phyloP scores from a whole-genome alignment of 2,113 vertebrate species.

The Fregetta grallaria region DNA sequence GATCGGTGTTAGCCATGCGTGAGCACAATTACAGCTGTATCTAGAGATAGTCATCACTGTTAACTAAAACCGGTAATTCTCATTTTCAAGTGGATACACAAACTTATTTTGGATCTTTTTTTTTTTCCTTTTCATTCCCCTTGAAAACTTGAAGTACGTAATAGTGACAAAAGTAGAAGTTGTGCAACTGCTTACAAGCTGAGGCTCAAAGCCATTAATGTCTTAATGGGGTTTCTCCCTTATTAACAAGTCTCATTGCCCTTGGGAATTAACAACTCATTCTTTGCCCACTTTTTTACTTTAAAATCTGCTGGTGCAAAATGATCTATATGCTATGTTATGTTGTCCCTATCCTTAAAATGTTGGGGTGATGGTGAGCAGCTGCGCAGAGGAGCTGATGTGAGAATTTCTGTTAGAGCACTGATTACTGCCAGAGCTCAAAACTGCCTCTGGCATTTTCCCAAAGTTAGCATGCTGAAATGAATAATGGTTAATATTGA shows the following conservation, averaged over 20 bases:
- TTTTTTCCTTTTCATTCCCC: background rate
- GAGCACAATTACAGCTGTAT: background rate
- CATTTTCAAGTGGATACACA: background rate
- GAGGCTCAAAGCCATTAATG: background rate
- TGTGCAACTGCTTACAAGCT: constrained; percentile 35
- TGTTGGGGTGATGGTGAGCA: background rate
- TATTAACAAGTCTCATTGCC: constrained; percentile 4
- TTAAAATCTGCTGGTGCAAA: background rate
- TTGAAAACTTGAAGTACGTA: background rate
- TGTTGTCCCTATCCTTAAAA: background rate
- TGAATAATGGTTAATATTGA: background rate
- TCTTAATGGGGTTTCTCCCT: constrained; percentile 35
- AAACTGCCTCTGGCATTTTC: constrained; percentile 21
- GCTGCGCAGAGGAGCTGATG: background rate
- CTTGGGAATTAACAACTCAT: constrained; percentile 15
- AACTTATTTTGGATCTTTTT: background rate
- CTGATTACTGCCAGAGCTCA: background rate
- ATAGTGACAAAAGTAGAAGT: background rate
- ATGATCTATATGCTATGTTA: background rate
- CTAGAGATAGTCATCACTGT: background rate
- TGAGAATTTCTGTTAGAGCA: background rate
- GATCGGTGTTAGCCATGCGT: background rate
- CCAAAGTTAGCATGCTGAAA: background rate
- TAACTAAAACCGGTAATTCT: background rate
- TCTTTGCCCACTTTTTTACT: background rate